Evolutionary conservation across 2,113 vertebrate species (phyloP).

Genomic region (Leptobrachium ailaonicum): DNA sequence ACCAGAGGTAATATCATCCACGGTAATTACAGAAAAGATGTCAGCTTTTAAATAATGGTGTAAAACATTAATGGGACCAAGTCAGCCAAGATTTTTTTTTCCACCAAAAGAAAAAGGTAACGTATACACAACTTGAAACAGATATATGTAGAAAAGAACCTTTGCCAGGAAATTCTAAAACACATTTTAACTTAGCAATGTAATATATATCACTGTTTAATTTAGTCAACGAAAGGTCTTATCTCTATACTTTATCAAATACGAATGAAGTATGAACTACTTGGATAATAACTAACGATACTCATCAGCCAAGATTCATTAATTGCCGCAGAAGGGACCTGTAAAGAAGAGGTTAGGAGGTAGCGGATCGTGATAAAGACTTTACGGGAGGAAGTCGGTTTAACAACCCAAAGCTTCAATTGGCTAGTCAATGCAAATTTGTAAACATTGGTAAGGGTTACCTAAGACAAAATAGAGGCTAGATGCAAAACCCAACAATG

Average conservation of each 20-base stretch:
- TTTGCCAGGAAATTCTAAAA: not conserved
- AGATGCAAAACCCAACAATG: no score
- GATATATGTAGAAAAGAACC: no score
- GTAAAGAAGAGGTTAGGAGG: no score
- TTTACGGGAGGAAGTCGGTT: no score
- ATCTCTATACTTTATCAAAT: not conserved
- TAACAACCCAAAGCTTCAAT: no score
- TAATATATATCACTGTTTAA: not conserved
- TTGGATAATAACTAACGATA: not conserved
- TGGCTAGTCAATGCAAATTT: no score
- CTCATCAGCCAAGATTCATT: not conserved
- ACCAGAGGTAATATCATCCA: conserved; percentile 77
- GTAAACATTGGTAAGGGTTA: no score
- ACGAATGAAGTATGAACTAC: not conserved
- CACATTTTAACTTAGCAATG: not conserved
- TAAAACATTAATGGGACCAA: conserved; percentile 65
- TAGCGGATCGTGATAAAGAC: no score
- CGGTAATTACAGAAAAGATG: conserved; percentile 79
- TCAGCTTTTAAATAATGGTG: conserved; percentile 72
- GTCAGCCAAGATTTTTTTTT: conserved; percentile 21
- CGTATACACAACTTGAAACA: not conserved
- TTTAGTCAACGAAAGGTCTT: not conserved
- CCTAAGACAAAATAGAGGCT: no score
- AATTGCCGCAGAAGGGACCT: not conserved
- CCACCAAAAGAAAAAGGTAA: not conserved